These are phyloP conservation scores for Drosophila anomalata DNA, from an alignment of 2,888 invertebrate genomes.

Conservation along the genomic window DNA sequence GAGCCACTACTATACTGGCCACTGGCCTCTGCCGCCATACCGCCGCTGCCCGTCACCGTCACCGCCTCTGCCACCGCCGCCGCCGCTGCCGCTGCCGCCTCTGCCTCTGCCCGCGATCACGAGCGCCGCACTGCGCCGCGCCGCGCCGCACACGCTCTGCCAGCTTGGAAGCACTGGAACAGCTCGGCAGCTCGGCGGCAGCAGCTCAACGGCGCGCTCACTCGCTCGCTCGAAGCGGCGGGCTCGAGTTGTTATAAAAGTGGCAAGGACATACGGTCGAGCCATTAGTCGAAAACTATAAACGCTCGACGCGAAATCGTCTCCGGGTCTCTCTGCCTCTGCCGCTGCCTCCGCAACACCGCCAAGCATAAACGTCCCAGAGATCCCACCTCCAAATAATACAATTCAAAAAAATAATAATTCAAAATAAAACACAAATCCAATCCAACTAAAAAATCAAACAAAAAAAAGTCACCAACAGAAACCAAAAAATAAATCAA, in stretches of 20 bases:
- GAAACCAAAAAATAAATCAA: not conserved
- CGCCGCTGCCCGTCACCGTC: conserved; percentile 4
- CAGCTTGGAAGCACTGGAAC: conserved; percentile 3
- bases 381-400: conserved; percentile 6
- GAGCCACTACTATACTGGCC: not conserved
- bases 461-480: conserved; percentile 12
- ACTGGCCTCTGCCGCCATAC: conserved; percentile 1
- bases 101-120: not conserved
- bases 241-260: conserved; percentile 83
- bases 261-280: conserved; percentile 84
- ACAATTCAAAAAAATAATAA: not conserved
- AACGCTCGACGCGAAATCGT: conserved; percentile 83
- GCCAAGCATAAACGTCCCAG: conserved; percentile 6
- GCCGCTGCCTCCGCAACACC: conserved; percentile 43
- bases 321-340: conserved; percentile 65
- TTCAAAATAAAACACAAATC: conserved; percentile 21
- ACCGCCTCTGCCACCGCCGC: conserved; percentile 7
- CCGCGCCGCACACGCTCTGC: not conserved
- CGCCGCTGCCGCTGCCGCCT: not conserved
- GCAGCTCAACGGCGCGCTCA: conserved; percentile 29
- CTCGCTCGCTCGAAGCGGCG: conserved; percentile 73
- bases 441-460: not conserved
- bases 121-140: not conserved
- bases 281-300: conserved; percentile 84
- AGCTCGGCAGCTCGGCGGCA: conserved; percentile 30